Base-by-base conservation (phyloP, 2,888 invertebrate genomes). In the Amphimallon solstitiale region DNA sequence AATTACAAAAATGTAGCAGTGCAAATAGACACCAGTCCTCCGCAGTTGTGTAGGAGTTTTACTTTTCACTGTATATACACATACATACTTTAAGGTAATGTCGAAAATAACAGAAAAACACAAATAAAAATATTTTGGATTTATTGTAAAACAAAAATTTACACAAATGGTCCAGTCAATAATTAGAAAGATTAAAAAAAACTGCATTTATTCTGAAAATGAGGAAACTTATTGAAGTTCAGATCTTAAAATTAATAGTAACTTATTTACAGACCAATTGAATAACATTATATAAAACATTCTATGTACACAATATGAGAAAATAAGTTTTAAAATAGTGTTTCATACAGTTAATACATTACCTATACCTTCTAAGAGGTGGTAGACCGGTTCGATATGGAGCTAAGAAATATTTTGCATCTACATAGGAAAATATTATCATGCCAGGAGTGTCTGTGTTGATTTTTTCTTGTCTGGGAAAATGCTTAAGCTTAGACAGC, bases 401-500 rank as follows among this genome's bases (percentile, higher is more conserved):
- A 1, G n/a, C 29, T 17, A 66, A 52, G n/a, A 66, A 54, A 12
- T 35, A 4, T 38, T 38, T 43, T 17, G 56, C 23, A 19, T 52
- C 17, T 10, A 52, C 34, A 21, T 37, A 66, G 10, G 61, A 29
- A 5, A 66, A 23, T 0, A 12, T 21, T 21, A 66, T 66, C 19
- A 43, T 10, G 23, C 56, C 56, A 9, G 14, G 43, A 12, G 9
- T 59, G 9, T 29, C 29, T 6, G 21, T 51, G 15, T 38, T 51
- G 10, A 52, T 14, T n/a, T 17, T 54, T n/a, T 54, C 52, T 9
- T 9, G 4, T 2, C 15, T 29, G 12, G 61, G 66, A 14, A 62
- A 59, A 51, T 45, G 35, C 4, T 45, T 23, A 19, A 67, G 61
- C 48, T 61, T 65, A 12, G 34, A 49, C 10, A 72, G 62, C 14